Percentiles rank a stretch among this genome's conserved stretches.
Evolutionary conservation across 2,113 vertebrate species (phyloP).

Genomic region (Cynoglossus semilaevis): DNA sequence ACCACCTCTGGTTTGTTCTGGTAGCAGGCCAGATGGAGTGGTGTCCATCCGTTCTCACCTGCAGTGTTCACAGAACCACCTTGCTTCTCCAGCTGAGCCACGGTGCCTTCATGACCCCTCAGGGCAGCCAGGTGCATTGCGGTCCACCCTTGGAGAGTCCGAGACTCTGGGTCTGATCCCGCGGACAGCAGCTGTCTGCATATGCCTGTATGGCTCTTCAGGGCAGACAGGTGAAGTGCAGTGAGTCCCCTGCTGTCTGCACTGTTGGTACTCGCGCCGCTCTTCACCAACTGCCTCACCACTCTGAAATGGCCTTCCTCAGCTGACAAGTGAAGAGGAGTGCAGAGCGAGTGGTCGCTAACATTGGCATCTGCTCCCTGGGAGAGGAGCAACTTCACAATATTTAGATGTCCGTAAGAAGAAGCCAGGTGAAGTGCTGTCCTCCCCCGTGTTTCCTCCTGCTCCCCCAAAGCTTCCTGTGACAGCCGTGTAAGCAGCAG

Average conservation of each 20-base stretch:
- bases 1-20: slow-evolving; percentile 68
- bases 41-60: slow-evolving; percentile 79
- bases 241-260: slow-evolving; percentile 73
- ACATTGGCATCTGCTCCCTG: slow-evolving; percentile 76
- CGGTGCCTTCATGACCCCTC: slow-evolving; percentile 76
- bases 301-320: slow-evolving; percentile 82
- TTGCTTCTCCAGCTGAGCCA: slow-evolving; percentile 74
- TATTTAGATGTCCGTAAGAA: slow-evolving; percentile 77
- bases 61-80: slow-evolving; percentile 59
- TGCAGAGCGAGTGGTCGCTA: slow-evolving; percentile 71
- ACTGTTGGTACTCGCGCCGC: slow-evolving; percentile 46
- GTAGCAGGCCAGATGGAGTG: slow-evolving; percentile 81
- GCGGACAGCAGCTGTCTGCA: slow-evolving; percentile 81
- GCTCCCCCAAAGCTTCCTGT: slow-evolving; percentile 47
- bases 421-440: slow-evolving; percentile 81
- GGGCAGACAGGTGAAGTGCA: slow-evolving; percentile 80
- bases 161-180: slow-evolving; percentile 67
- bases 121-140: slow-evolving; percentile 82
- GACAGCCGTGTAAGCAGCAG: slow-evolving; percentile 80
- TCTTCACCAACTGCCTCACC: slow-evolving; percentile 78
- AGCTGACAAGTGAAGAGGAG: slow-evolving; percentile 79
- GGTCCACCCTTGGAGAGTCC: slow-evolving; percentile 80
- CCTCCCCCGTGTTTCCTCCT: slow-evolving; percentile 69
- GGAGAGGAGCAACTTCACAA: slow-evolving; percentile 80
- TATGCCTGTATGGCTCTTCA: slow-evolving; percentile 78